Percentiles rank a stretch among this genome's conserved stretches.
phyloP scores from a whole-genome alignment of 2,113 vertebrate species.

The Fukomys damarensis region DNA sequence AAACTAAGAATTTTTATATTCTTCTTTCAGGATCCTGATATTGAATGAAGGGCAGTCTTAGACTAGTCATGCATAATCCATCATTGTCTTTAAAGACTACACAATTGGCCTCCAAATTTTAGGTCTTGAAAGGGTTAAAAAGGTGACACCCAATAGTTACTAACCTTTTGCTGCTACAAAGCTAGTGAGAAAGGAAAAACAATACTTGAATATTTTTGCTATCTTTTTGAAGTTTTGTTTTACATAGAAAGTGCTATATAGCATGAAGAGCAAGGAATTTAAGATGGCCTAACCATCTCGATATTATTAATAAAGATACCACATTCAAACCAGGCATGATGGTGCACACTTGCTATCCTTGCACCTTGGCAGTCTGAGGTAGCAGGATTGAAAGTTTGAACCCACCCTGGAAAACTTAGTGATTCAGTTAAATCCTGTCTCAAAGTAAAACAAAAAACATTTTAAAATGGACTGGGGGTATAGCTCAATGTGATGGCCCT shows the following conservation, averaged over 20 bases:
- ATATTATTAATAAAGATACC: background rate
- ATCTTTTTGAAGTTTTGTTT: background rate
- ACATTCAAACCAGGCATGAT: background rate
- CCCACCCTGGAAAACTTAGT: no score
- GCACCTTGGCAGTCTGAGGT: no score
- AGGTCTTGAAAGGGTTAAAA: background rate
- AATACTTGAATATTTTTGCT: background rate
- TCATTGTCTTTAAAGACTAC: background rate
- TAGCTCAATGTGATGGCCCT: no score
- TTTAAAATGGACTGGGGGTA: no score
- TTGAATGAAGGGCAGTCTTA: background rate
- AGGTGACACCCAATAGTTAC: background rate
- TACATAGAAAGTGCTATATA: background rate
- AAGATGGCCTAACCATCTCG: background rate
- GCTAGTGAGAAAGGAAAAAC: background rate
- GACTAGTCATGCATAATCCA: background rate
- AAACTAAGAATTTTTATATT: conserved; percentile 3
- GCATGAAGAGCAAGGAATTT: background rate
- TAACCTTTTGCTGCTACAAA: background rate
- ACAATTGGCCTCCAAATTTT: background rate
- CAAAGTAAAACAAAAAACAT: no score
- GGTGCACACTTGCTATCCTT: no score
- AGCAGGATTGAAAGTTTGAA: no score
- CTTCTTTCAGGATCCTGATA: conserved; percentile 3
- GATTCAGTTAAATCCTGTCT: no score